Conservation (phyloP, 2,888 invertebrate genomes). For the Anagyrus pseudococci region DNA sequence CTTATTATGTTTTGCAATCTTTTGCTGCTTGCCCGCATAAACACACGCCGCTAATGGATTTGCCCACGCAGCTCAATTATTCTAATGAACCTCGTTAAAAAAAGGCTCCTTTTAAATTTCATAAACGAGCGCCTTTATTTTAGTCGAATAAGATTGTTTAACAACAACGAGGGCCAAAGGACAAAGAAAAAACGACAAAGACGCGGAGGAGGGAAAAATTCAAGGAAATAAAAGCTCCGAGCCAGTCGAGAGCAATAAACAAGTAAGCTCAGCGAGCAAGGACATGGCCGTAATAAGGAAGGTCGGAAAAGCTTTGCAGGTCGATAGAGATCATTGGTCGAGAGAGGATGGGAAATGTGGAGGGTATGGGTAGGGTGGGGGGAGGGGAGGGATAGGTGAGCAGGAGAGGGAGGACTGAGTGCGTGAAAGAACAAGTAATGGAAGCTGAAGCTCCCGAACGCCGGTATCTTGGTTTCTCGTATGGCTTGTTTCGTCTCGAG, state of each 20-base stretch:
- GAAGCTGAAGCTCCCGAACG: too few species aligned
- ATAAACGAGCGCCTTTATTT: too few species aligned
- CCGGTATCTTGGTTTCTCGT: neutral
- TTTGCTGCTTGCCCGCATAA: constrained; percentile 12
- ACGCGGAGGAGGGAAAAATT: neutral
- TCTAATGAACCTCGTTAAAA: constrained; percentile 29
- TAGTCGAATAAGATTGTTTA: neutral
- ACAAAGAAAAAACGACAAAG: constrained; percentile 4
- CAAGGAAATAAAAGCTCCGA: neutral
- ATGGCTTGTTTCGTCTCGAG: constrained; percentile 27
- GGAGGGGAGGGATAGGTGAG: constrained; percentile 38
- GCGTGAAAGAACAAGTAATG: too few species aligned
- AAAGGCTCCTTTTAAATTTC: too few species aligned
- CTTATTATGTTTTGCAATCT: too few species aligned
- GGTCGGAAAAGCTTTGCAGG: neutral
- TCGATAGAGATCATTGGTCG: constrained; percentile 3
- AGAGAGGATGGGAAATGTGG: too few species aligned
- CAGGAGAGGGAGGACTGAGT: constrained; percentile 26
- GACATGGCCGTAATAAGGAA: too few species aligned
- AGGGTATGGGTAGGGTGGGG: constrained; percentile 7
- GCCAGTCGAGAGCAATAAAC: too few species aligned
- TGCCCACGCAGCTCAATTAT: too few species aligned
- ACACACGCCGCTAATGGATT: too few species aligned
- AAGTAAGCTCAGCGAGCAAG: too few species aligned
- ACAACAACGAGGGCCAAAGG: neutral